Percentiles rank a stretch among this genome's conserved stretches.
These are phyloP conservation scores for Poeciliopsis presidionis DNA, from an alignment of 2,797 vertebrate genomes.

Conservation along the genomic window DNA sequence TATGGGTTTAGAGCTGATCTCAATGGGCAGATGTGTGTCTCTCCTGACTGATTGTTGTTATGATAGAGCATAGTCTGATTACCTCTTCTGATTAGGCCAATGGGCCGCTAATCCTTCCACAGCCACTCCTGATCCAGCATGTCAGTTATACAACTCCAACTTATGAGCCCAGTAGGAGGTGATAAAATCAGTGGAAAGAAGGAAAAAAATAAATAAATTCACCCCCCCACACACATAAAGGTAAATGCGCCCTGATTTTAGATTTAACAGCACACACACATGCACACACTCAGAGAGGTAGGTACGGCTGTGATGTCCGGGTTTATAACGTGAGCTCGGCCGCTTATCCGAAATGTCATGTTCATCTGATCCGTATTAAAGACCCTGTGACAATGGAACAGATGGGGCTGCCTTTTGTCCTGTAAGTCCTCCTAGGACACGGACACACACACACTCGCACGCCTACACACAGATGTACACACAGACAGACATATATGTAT, in stretches of 20 bases:
- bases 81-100: conserved; percentile 77
- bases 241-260: conserved; percentile 10
- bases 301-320: conserved; percentile 52
- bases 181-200: neutral
- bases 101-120: conserved; percentile 68
- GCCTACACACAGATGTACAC: conserved; percentile 18
- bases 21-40: conserved; percentile 84
- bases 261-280: conserved; percentile 21
- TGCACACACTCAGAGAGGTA: conserved; percentile 6
- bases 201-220: conserved; percentile 3
- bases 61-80: conserved; percentile 78
- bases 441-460: conserved; percentile 18
- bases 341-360: conserved; percentile 76
- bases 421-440: conserved; percentile 37
- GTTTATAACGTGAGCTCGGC: conserved; percentile 67
- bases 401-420: conserved; percentile 76
- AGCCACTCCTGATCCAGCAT: conserved; percentile 46
- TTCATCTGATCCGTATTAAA: conserved; percentile 82
- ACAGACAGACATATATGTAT: conserved; percentile 21
- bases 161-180: neutral
- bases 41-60: conserved; percentile 76
- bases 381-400: conserved; percentile 77
- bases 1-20: conserved; percentile 83
- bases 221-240: neutral
- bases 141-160: conserved; percentile 39